These are phyloP conservation scores for Drosophila oshimai DNA, from an alignment of 1,140 invertebrate genomes.

Conservation along the genomic window DNA sequence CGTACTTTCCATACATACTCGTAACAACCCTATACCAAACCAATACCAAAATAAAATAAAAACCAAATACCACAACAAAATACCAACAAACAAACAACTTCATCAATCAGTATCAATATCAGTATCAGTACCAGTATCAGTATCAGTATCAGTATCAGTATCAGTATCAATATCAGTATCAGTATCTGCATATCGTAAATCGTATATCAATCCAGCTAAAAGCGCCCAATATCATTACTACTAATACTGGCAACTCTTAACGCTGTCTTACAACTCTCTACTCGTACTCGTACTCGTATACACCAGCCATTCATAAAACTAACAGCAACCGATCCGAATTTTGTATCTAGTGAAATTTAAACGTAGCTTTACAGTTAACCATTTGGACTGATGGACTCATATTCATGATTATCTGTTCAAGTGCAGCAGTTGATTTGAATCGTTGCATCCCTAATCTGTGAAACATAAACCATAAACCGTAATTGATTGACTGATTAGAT, in stretches of 20 bases:
- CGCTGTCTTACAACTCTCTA: background rate
- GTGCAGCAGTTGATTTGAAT: slow-evolving; percentile 46
- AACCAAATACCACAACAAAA: slow-evolving; percentile 38
- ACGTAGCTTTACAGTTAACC: slow-evolving; percentile 23
- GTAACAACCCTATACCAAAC: slow-evolving; percentile 34
- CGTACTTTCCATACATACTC: slow-evolving; percentile 84
- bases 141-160: slow-evolving; percentile 6
- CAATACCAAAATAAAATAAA: slow-evolving; percentile 34
- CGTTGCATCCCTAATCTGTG: slow-evolving; percentile 28
- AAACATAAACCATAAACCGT: slow-evolving; percentile 10
- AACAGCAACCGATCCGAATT: slow-evolving; percentile 54
- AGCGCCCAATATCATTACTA: slow-evolving; percentile 24
- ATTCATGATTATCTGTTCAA: slow-evolving; percentile 9
- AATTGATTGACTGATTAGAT: slow-evolving; percentile 65
- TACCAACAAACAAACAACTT: slow-evolving; percentile 26
- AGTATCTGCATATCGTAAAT: slow-evolving; percentile 52
- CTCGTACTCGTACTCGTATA: slow-evolving; percentile 14
- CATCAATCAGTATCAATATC: slow-evolving; percentile 28
- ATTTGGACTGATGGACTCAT: slow-evolving; percentile 3
- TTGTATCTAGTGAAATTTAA: slow-evolving; percentile 51
- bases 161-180: slow-evolving; percentile 21
- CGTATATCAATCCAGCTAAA: slow-evolving; percentile 50
- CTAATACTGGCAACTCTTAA: slow-evolving; percentile 14
- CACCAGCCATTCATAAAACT: slow-evolving; percentile 23
- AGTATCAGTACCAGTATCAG: slow-evolving; percentile 20